Base-by-base conservation (phyloP, 1,140 invertebrate genomes). In the Oscheius sp. region DNA sequence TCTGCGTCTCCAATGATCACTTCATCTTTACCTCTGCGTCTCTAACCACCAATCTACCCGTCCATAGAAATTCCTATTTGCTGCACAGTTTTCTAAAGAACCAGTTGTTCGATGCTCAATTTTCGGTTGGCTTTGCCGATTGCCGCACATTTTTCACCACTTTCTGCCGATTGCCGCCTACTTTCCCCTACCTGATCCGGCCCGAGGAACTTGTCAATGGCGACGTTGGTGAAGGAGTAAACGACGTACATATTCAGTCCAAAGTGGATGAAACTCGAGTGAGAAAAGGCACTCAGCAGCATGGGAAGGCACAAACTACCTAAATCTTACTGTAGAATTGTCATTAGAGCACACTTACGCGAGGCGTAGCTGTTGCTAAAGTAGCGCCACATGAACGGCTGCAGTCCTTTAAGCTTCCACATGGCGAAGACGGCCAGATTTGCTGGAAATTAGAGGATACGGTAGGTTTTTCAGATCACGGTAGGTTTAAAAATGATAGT, bases 261-360 rank as follows among this genome's bases (percentile, higher is more conserved):
- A 59, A 97, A 88, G 87, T 98, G 95, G 52, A 94, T 86, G 35
- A 89, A 82, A 10, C 91, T 92, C 80, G 91, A 91, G 85, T 98
- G 95, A 81, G 94, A 97, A 85, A 98, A 97, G 59, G 91, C 91
- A 10, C 92, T 94, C 1, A 97, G 85, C 20, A 97, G 80, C 93
- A 96, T 94, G 26, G 94, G 92, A 86, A 89, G 89, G 85, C 90
- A 94, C 64, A 90, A 86, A 76, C 87, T 87, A 83, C 87, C 91
- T 92, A 80, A 36, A 88, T 75, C n/a, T 52, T 67, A 68, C 35
- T 38, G 55, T 68, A 52, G 32, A 82, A 67, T 4, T 68, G 28
- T 3, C 68, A 77, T 23, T 26, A 49, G 20, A 76, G 68, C 28
- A 64, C 55, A 46, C 87, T 86, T 85, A 92, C 91, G 88, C 75